Evolutionary conservation across 1,140 invertebrate species (phyloP), one percentile per base, ranked within the genome.

Genomic region (Drosophila erecta): DNA sequence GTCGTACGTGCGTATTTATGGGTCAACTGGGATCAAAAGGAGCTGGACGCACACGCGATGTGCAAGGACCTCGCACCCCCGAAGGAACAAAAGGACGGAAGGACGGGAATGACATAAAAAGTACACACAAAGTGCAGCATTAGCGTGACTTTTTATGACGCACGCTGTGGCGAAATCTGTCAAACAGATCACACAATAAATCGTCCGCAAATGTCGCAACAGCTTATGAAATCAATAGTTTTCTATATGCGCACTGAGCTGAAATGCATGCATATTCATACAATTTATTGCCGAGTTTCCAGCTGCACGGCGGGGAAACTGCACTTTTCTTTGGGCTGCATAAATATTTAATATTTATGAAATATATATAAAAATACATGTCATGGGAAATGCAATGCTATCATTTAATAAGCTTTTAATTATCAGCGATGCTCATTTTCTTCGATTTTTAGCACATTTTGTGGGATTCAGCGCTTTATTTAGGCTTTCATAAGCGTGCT

Each of bases 1-100:
- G 17, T 41, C 10, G 56, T 57, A 51, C 53, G 54, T 59, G 69
- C 38, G 54, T 72, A 72, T 58, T 72, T 72, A 72, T 72, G 69
- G 54, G 66, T 71, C 66, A 71, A 44, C 54, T 6, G 69, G 66
- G 66, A 71, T 4, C 38, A 58, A 22, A 47, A 12, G 58, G 17
- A 11, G 14, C 11, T 33, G 30, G 14, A 38, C 44, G 11, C 64
- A 62, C 46, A 35, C 54, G 40, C 56, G 14, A 27, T 50, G 22
- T 49, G 53, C 47, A 50, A 51, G 58, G 47, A 61, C 58, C 24
- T 10, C 8, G 12, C 15, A 33, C 30, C 49, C 49, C 20, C 17
- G 30, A 15, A 33, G 12, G 8, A 4, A 43, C 10, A 43, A 44
- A 24, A 3, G 20, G 4, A 11, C 2, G 22, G 24, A 4, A 24